A percentile compares a stretch with the other conserved stretches of the same genome.
phyloP scores from a whole-genome alignment of 2,113 vertebrate genomes.

The Aphyosemion australe region DNA sequence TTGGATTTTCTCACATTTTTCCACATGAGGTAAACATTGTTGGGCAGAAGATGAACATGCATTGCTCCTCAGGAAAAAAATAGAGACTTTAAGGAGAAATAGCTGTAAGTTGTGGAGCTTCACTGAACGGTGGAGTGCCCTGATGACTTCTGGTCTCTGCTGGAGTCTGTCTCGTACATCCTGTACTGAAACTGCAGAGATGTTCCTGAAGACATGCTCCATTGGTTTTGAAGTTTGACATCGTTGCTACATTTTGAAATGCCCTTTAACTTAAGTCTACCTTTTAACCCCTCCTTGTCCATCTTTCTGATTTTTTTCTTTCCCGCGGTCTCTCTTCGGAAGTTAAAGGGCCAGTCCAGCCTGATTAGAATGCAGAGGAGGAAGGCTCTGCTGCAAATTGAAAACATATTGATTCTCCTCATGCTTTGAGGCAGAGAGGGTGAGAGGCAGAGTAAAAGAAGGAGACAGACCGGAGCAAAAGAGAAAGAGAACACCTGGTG shows the following conservation, averaged over 20 bases:
- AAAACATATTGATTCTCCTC: slow-evolving; percentile 74
- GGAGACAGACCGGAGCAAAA: slow-evolving; percentile 22
- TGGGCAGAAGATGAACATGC: too few relatives aligned
- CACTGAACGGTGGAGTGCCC: background rate
- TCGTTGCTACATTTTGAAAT: slow-evolving; percentile 22
- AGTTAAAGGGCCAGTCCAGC: slow-evolving; percentile 64
- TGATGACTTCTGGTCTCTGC: background rate
- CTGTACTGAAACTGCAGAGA: slow-evolving; percentile 9
- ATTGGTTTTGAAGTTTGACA: slow-evolving; percentile 17
- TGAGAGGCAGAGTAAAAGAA: slow-evolving; percentile 37
- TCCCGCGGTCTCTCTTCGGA: slow-evolving; percentile 15
- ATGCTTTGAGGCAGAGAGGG: slow-evolving; percentile 60
- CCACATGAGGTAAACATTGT: too few relatives aligned
- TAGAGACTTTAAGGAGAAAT: background rate
- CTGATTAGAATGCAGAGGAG: slow-evolving; percentile 77
- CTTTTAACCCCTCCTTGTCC: slow-evolving; percentile 19
- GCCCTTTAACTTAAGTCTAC: slow-evolving; percentile 29
- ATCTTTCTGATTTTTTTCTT: background rate
- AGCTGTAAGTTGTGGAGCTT: background rate
- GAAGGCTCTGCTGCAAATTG: slow-evolving; percentile 76
- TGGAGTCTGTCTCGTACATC: background rate
- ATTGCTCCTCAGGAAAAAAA: background rate
- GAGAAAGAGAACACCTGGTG: slow-evolving; percentile 5
- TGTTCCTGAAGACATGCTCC: background rate
- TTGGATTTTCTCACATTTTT: too few relatives aligned